Evolutionary conservation across 2,113 vertebrate genomes (phyloP), one percentile per base, ranked within the genome.

Genomic region (Perognathus longimembris): DNA sequence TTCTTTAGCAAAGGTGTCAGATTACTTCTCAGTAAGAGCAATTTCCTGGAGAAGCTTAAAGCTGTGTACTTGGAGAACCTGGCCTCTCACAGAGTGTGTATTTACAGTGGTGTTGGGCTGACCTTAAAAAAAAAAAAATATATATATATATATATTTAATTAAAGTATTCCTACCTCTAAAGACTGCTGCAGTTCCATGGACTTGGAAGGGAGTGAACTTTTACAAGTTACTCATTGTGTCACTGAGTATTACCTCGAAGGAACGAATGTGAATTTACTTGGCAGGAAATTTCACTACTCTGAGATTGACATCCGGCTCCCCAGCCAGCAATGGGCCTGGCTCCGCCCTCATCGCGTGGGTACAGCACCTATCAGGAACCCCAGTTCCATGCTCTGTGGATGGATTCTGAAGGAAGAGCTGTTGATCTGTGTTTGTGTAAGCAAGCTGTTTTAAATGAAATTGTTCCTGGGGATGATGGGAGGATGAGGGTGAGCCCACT

Each of bases 381-480:
- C 11, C 67, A 9, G 11, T 84, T 21, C 85, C 42, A 22, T 79
- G 24, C 15, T 64, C 91, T 34, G 9, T 12, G 54, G 34, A n/a
- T 6, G 73, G 80, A 79, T 1, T 1, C 24, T 75, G 85, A 54
- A 30, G 24, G 92, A 90, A 90, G 67, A 7, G 69, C 34, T 92
- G 75, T 85, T 90, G 7, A 17, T 92, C 95, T 90, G 50, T 85
- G 42, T 86, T 84, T 77, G 54, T 87, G 69, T 30, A 63, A n/a
- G 12, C 66, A 34, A 77, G 24, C 50, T 83, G n/a, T 50, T 97
- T 94, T 95, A 32, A 73, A 87, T 69, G 71, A 79, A 90, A 40
- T 67, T 24, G 91, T 82, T 89, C 57, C 40, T 54, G 63, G 63
- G 76, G 78, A 38, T 69, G 36, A 26, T 28, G 69, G 50, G 11